Conservation (phyloP, 2,113 vertebrate species). For the Urocitellus parryii region DNA sequence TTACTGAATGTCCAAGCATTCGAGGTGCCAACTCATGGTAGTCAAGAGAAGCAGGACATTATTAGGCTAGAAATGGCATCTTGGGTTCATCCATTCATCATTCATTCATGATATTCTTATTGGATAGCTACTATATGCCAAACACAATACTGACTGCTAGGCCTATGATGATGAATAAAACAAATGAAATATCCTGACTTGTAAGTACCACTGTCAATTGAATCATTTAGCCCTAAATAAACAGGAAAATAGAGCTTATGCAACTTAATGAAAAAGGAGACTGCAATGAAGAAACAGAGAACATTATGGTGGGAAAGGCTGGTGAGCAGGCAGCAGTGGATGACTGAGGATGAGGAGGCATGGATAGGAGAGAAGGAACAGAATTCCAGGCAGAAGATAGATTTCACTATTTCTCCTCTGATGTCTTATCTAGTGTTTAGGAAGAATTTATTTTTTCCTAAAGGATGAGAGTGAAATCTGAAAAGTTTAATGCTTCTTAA, state of each 20-base stretch:
- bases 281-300: neutral
- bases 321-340: neutral
- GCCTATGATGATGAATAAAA: neutral
- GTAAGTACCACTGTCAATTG: neutral
- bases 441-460: neutral
- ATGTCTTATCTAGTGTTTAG: neutral
- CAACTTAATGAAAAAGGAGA: neutral
- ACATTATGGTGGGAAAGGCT: neutral
- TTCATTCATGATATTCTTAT: constrained; percentile 4
- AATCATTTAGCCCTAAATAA: neutral
- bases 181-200: neutral
- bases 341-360: neutral
- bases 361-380: fast-evolving
- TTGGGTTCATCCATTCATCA: neutral
- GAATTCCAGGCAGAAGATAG: neutral
- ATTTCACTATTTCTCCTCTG: neutral
- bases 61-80: neutral
- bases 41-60: neutral
- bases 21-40: neutral
- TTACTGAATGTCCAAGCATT: neutral
- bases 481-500: constrained; percentile 6
- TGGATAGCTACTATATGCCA: neutral
- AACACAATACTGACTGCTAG: neutral
- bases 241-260: neutral
- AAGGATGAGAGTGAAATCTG: constrained; percentile 31